Evolutionary conservation across 2,888 invertebrate genomes (phyloP), one percentile per base, ranked within the genome.

Genomic region (Tuta absoluta): DNA sequence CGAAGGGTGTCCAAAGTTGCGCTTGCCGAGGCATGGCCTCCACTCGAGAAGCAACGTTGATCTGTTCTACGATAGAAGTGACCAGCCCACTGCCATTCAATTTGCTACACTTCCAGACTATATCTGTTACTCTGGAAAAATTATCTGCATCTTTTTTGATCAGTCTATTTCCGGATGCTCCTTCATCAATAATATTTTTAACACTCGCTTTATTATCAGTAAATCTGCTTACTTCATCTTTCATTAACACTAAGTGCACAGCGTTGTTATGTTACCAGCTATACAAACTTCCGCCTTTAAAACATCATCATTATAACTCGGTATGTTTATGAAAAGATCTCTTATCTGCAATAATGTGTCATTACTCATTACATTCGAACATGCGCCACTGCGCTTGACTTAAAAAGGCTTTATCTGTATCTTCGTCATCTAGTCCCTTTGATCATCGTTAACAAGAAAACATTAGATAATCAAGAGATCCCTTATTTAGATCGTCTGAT

Each of bases 371-470:
- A 61, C 24, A 33, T 45, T 17, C 14, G 49, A 61, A 33, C 49
- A 49, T 61, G 61, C 61, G 61, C 61, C 28, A 61, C 45, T 37
- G 51, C 14, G 51, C 23, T 51, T 2, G 21, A 23, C 61, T n/a
- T 61, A 61, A 33, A n/a, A 61, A 17, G 61, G 61, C 21, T 3
- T 48, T 61, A 60, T 61, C 61, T 76, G 75, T 75, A 76, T 74
- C 63, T 62, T 65, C 67, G 65, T 67, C 71, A 72, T 73, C 68
- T 71, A 73, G 67, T 65, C 65, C 61, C 68, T 74, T 72, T 67
- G 71, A 79, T 83, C 79, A 79, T 78, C 74, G 68, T 75, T 84
- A 64, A 63, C 67, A 68, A 67, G 79, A 78, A 80, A 64, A 68
- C 66, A 77, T 78, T 75, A 75, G 62, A 71, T 71, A 59, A 63